phyloP scores from a whole-genome alignment of 1,140 invertebrate species.

The Bicyclus anynana region DNA sequence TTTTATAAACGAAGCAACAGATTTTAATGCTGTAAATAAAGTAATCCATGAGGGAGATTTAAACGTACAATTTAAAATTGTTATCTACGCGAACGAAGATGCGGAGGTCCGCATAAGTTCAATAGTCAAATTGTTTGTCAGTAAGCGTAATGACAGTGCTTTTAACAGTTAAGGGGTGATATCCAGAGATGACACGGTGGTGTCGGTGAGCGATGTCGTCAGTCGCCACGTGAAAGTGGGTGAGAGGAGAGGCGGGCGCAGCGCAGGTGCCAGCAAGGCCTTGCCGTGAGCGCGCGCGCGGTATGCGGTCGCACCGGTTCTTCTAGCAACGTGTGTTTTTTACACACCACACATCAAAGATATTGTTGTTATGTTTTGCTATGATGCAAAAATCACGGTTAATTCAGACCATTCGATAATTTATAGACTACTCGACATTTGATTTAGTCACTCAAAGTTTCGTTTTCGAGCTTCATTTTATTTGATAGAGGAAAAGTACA shows the following conservation, averaged over 20 bases:
- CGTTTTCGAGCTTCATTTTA: constrained; percentile 7
- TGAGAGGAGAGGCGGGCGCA: constrained; percentile 37
- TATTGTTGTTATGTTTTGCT: constrained; percentile 73
- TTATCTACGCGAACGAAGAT: no score
- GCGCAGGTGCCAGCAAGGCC: constrained; percentile 59
- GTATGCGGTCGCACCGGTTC: constrained; percentile 75
- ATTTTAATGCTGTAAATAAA: no score
- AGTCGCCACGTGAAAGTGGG: constrained; percentile 52
- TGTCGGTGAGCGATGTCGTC: constrained; percentile 21
- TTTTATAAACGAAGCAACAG: no score
- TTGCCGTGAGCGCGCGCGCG: constrained; percentile 65
- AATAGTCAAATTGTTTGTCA: no score
- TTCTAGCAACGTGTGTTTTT: constrained; percentile 73
- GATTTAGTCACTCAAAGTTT: no score
- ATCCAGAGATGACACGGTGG: constrained; percentile 3
- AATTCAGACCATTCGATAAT: constrained; percentile 3
- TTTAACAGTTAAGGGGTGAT: no score
- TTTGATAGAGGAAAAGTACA: not conserved
- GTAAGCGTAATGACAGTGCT: no score
- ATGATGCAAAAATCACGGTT: constrained; percentile 52
- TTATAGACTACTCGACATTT: constrained; percentile 22
- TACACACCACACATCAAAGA: constrained; percentile 69
- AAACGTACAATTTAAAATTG: no score
- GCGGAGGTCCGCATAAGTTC: no score
- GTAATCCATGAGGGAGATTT: no score